Base-by-base conservation (phyloP, 92 coral and sea anemone species). In the Epizoanthus illoricatus region DNA sequence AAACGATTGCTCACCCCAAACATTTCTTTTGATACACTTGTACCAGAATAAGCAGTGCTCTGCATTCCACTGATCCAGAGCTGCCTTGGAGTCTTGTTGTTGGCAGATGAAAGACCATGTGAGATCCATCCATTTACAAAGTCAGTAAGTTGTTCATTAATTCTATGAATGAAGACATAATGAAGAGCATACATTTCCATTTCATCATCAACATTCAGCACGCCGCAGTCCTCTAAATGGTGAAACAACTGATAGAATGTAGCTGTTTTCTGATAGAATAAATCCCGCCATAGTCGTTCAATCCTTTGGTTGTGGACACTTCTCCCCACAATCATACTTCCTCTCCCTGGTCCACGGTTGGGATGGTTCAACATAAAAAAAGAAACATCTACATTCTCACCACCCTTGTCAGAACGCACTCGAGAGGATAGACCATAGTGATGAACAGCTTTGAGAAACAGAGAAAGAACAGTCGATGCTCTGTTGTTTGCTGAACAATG, bases 171-270 rank as follows among this genome's bases (percentile, higher is more conserved):
- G 57, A 76, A 76, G 10, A 76, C 81, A 59, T 76, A 60, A 76
- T 56, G 81, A 42, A 58, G 65, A 19, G 81, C 68, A 75, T 49
- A 75, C 21, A 76, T 36, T 4, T 76, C 45, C 70, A 76, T 33
- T 65, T 76, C 71, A 59, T 76, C 57, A 42, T 66, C 13, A 65
- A 76, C 40, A 7, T 78, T 49, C 33, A 78, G 39, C 33, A 78
- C 83, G 43, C 83, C 83, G 58, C 83, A 78, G 20, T 19, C 71
- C 60, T 78, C 83, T 13, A 60, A 68, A 23, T 62, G 83, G 72
- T 78, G 28, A 65, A 78, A 78, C 5, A 78, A 28, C 56, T 78
- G 83, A 55, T 78, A 73, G 28, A 54, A 73, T 20, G 79, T 73
- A 52, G 79, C 64, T 13, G 64, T 73, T 58, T 16, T 36, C 63